phyloP scores from a whole-genome alignment of 2,113 vertebrate species.

The Otocyon megalotis region DNA sequence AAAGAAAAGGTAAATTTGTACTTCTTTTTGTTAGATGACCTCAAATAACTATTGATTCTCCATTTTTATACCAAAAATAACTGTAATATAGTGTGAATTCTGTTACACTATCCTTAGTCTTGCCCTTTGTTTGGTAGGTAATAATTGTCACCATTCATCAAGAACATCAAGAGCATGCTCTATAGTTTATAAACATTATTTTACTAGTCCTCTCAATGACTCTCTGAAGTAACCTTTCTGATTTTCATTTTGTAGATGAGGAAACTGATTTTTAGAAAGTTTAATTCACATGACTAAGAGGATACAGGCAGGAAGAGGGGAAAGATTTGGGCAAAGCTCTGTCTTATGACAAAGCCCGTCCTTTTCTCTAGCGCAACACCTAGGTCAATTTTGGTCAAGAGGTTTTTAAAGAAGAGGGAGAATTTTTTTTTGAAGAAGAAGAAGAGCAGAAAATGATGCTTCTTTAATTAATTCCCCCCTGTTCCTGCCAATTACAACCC shows the following conservation, averaged over 20 bases:
- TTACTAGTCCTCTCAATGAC: background rate
- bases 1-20: background rate
- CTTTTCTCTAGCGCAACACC: background rate
- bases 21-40: constrained; percentile 41
- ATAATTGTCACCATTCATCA: background rate
- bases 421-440: background rate
- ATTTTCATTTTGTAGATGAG: constrained; percentile 8
- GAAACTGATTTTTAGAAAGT: background rate
- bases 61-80: background rate
- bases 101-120: background rate
- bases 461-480: background rate
- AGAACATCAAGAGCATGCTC: background rate
- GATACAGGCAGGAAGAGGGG: background rate
- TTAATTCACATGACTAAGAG: background rate
- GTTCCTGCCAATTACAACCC: background rate
- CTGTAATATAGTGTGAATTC: background rate
- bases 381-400: background rate
- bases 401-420: background rate
- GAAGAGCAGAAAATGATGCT: constrained; percentile 19
- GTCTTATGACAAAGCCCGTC: background rate
- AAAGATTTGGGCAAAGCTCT: background rate
- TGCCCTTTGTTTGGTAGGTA: background rate
- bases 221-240: background rate
- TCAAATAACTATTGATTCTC: constrained; percentile 7
- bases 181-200: background rate